These are phyloP conservation scores for Drosophila punjabiensis DNA, from an alignment of 1,140 invertebrate genomes.

Conservation along the genomic window DNA sequence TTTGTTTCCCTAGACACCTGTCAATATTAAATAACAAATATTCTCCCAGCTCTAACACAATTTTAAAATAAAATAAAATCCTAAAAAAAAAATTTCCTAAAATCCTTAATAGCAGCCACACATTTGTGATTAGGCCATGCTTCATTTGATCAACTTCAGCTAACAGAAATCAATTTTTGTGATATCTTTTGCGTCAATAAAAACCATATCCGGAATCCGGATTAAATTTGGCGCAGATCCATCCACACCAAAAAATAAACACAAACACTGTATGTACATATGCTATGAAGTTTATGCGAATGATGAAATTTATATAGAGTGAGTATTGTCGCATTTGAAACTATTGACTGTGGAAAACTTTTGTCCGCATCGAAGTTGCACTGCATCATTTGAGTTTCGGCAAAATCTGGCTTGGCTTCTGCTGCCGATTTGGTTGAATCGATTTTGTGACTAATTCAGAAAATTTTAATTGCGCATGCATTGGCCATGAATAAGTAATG, in stretches of 20 bases:
- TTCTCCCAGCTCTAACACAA: too few relatives aligned
- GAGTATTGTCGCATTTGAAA: slow-evolving; percentile 35
- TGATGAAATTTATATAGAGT: slow-evolving; percentile 20
- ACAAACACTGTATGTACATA: slow-evolving; percentile 3
- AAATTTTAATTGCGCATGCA: slow-evolving; percentile 78
- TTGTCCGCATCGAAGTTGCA: slow-evolving; percentile 37
- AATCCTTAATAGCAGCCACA: slow-evolving; percentile 30
- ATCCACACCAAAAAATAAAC: slow-evolving; percentile 34
- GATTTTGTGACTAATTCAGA: slow-evolving; percentile 79
- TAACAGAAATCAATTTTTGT: slow-evolving; percentile 24
- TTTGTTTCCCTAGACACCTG: background rate
- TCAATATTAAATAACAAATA: background rate
- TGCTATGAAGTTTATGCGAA: slow-evolving; percentile 2
- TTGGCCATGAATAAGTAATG: slow-evolving; percentile 76
- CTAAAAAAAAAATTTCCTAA: background rate
- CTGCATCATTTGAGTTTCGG: slow-evolving; percentile 24
- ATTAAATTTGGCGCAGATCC: slow-evolving; percentile 41
- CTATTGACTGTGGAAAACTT: slow-evolving; percentile 29
- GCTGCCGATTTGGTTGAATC: slow-evolving; percentile 68
- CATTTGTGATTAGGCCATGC: slow-evolving; percentile 13
- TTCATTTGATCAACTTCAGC: slow-evolving; percentile 25
- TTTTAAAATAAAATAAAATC: background rate
- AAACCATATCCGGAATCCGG: slow-evolving; percentile 43
- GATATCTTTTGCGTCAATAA: slow-evolving; percentile 32
- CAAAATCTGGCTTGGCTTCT: slow-evolving; percentile 37